Evolutionary conservation across 1,140 invertebrate species (phyloP).

Genomic region (Drosophila lowei): DNA sequence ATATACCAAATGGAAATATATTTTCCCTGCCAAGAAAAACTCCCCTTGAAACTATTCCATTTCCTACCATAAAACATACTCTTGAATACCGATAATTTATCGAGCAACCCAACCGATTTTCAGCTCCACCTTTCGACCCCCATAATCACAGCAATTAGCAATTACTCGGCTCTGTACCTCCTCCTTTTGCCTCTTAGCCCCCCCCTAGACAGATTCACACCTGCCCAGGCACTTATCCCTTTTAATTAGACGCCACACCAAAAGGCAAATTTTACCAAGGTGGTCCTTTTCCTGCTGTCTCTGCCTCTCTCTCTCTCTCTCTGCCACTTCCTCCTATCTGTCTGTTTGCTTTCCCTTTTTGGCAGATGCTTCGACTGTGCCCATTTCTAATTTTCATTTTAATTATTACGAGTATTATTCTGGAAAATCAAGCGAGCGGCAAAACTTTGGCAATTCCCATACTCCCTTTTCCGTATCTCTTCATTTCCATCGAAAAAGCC

Average conservation of each 20-base stretch:
- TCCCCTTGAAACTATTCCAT: too few species aligned
- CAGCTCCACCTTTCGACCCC: slow-evolving; percentile 16
- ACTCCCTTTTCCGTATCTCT: neutral
- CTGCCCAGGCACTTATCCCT: slow-evolving; percentile 73
- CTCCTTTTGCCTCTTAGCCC: too few species aligned
- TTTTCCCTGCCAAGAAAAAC: too few species aligned
- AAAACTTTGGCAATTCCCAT: slow-evolving; percentile 52
- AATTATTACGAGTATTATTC: slow-evolving; percentile 78
- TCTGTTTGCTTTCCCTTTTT: slow-evolving; percentile 44
- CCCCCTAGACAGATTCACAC: slow-evolving; percentile 51
- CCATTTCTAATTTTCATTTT: slow-evolving; percentile 78
- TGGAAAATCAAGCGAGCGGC: slow-evolving; percentile 71
- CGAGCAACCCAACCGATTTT: slow-evolving; percentile 7
- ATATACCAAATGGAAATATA: too few species aligned
- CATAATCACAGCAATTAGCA: slow-evolving; percentile 77
- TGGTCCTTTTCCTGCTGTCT: slow-evolving; percentile 17
- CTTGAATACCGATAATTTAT: neutral
- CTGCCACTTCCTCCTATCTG: slow-evolving; percentile 1
- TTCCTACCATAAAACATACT: neutral
- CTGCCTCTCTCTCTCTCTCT: neutral
- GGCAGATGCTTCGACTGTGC: slow-evolving; percentile 62
- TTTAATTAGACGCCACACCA: slow-evolving; percentile 76
- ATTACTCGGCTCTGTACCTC: slow-evolving; percentile 36
- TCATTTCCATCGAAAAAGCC: slow-evolving; percentile 9
- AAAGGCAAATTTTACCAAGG: slow-evolving; percentile 64